phyloP scores from a whole-genome alignment of 2,888 invertebrate species.

The Opisthograptis luteolata region DNA sequence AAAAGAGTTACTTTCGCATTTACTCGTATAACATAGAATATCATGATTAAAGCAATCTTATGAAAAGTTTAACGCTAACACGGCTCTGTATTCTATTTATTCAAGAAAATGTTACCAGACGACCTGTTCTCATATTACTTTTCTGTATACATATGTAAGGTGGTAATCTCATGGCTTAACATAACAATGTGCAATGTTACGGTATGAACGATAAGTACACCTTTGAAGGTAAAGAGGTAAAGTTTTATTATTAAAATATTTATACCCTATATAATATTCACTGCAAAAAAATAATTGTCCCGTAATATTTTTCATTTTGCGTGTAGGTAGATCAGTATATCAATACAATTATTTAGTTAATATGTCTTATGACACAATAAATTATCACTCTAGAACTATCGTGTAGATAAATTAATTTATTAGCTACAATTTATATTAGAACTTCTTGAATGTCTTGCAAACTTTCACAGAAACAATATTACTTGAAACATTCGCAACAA shows the following conservation, averaged over 20 bases:
- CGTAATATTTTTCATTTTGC: not conserved
- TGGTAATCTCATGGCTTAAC: constrained; percentile 34
- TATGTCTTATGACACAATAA: no score
- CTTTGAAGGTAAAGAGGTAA: constrained; percentile 4
- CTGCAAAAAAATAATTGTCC: not conserved
- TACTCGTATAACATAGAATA: no score
- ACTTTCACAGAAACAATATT: not conserved
- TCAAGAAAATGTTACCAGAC: constrained; percentile 32
- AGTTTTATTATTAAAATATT: constrained; percentile 8
- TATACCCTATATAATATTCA: no score
- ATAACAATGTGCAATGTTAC: constrained; percentile 27
- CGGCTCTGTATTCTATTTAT: constrained; percentile 19
- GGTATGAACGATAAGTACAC: constrained; percentile 21
- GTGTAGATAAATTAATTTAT: no score
- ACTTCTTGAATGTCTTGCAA: no score
- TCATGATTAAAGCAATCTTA: not conserved
- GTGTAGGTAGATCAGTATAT: no score
- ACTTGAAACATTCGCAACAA: constrained; percentile 3
- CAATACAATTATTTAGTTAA: no score
- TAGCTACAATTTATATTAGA: no score
- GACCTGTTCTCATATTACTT: constrained; percentile 19
- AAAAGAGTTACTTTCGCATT: no score
- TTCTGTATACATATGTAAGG: constrained; percentile 35
- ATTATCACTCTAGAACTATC: no score
- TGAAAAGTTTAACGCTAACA: constrained; percentile 16